Percentiles rank a stretch among this genome's conserved stretches.
These are phyloP conservation scores for Chaetura pelagica DNA, from an alignment of 2,113 vertebrate species.

Conservation along the genomic window DNA sequence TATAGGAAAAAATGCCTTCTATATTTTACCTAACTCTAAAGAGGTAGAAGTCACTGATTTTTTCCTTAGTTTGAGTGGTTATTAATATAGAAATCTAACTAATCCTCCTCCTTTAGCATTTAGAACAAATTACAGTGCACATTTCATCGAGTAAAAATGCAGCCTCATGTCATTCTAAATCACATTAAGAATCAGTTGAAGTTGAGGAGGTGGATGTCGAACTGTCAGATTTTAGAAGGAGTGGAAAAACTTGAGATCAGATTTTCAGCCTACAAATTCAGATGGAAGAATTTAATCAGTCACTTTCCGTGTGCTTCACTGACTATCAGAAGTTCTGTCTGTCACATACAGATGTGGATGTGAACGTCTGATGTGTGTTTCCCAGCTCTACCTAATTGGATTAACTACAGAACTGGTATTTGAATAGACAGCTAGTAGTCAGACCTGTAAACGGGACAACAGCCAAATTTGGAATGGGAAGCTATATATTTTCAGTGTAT, in stretches of 20 bases:
- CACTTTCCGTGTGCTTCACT: constrained; percentile 72
- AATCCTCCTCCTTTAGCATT: constrained; percentile 58
- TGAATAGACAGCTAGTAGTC: constrained; percentile 34
- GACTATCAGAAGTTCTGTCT: constrained; percentile 74
- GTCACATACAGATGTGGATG: constrained; percentile 61
- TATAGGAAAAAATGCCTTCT: background rate
- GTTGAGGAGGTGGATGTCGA: constrained; percentile 62
- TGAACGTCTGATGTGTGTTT: constrained; percentile 65
- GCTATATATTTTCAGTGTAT: background rate
- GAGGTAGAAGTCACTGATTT: constrained; percentile 41
- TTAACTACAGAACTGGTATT: constrained; percentile 53
- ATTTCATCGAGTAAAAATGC: constrained; percentile 61
- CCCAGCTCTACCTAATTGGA: constrained; percentile 64
- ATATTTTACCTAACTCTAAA: constrained; percentile 42
- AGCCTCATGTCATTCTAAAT: constrained; percentile 70
- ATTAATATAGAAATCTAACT: constrained; percentile 60
- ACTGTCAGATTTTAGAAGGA: constrained; percentile 72
- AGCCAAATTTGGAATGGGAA: background rate
- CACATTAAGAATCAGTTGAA: constrained; percentile 68
- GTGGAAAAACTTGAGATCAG: constrained; percentile 71
- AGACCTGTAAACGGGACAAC: constrained; percentile 39
- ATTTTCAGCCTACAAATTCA: constrained; percentile 71
- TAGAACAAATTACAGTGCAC: constrained; percentile 47
- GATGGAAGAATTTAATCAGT: constrained; percentile 75
- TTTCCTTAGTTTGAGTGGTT: constrained; percentile 43